Percentiles rank a stretch among this genome's conserved stretches.
phyloP scores from a whole-genome alignment of 2,797 vertebrate genomes.

The Gadopsis marmoratus region DNA sequence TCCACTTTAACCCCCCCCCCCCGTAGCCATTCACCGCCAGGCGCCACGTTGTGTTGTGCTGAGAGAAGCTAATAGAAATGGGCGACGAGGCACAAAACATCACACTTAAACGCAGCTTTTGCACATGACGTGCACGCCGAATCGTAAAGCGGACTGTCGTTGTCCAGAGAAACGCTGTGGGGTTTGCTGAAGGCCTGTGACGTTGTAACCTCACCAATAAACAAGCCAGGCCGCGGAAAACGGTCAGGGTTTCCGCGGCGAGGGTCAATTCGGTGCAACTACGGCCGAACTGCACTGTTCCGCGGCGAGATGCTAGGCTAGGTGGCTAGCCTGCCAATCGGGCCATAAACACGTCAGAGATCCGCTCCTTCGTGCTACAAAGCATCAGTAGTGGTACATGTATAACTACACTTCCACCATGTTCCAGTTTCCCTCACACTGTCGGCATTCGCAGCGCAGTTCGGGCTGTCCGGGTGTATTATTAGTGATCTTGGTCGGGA shows the following conservation, averaged over 20 bases:
- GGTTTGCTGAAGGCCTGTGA: accelerated
- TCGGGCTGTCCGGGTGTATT: not conserved
- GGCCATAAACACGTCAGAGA: slow-evolving; percentile 57
- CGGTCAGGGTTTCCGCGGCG: not conserved
- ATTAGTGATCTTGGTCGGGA: not conserved
- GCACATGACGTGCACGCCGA: slow-evolving; percentile 25
- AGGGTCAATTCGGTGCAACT: slow-evolving; percentile 20
- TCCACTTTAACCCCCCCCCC: not conserved
- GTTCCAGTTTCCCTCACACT: not conserved
- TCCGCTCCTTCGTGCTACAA: slow-evolving; percentile 20
- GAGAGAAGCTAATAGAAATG: slow-evolving; percentile 25
- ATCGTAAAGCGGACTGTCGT: not conserved
- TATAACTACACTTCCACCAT: not conserved
- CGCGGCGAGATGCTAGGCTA: slow-evolving; percentile 64
- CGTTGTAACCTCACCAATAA: too few species aligned
- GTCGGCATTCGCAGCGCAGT: not conserved
- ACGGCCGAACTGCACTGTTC: slow-evolving; percentile 5
- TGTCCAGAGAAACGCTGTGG: accelerated
- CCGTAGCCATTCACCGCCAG: slow-evolving; percentile 11
- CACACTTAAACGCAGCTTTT: not conserved
- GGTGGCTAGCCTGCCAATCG: slow-evolving; percentile 68
- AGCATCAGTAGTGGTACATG: not conserved
- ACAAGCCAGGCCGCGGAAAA: not conserved
- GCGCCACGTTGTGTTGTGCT: slow-evolving; percentile 75
- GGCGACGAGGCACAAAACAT: slow-evolving; percentile 1